phyloP scores from a whole-genome alignment of 2,797 vertebrate genomes.

The Cichlasoma orientale region DNA sequence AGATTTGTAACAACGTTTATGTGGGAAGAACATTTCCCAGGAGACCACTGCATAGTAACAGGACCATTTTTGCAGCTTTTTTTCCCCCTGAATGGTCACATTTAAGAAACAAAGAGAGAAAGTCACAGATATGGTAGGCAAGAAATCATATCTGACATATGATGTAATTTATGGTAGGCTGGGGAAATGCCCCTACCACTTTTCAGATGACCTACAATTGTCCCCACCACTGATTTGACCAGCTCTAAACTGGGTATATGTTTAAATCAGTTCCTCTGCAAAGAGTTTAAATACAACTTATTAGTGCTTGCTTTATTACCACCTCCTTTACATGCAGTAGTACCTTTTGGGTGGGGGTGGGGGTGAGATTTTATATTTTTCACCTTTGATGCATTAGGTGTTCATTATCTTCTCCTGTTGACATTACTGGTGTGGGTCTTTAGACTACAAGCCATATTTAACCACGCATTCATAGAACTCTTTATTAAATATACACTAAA shows the following conservation, averaged over 20 bases:
- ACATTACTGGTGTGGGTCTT: too few relatives aligned
- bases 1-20: too few relatives aligned
- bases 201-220: neutral
- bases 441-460: neutral
- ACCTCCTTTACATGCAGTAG: too few relatives aligned
- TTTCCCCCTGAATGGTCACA: too few relatives aligned
- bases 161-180: neutral
- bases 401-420: too few relatives aligned
- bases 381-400: too few relatives aligned
- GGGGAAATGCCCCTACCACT: neutral
- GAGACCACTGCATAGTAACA: neutral
- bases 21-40: neutral
- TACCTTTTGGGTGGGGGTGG: too few relatives aligned
- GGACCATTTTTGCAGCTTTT: neutral
- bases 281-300: neutral
- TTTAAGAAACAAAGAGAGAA: neutral
- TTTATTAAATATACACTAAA: too few relatives aligned
- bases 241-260: too few relatives aligned
- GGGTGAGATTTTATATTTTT: too few relatives aligned
- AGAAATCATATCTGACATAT: neutral
- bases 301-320: too few relatives aligned
- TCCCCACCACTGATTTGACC: neutral
- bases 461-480: neutral
- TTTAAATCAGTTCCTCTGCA: neutral
- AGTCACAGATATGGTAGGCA: neutral